phyloP scores from a whole-genome alignment of 1,140 invertebrate genomes.

The Mizuhopecten yessoensis region DNA sequence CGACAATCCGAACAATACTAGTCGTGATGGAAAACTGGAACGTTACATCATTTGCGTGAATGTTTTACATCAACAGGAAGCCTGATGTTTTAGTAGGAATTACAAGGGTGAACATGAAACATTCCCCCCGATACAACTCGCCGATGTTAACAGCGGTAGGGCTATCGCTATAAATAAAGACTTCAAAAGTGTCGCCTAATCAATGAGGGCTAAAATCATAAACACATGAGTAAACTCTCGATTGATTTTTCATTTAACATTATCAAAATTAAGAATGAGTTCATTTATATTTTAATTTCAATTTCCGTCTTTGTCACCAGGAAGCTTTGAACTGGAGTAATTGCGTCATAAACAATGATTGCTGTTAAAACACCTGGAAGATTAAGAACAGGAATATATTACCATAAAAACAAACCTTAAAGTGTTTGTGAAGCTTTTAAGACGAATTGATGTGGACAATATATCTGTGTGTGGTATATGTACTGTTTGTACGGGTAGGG shows the following conservation, averaged over 20 bases:
- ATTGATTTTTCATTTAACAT: background rate
- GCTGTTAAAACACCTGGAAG: background rate
- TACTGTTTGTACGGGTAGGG: too few species aligned
- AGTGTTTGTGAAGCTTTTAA: background rate
- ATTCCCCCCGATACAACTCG: background rate
- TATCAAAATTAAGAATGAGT: background rate
- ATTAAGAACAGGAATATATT: background rate
- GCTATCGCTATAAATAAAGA: background rate
- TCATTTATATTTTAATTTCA: background rate
- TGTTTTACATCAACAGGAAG: background rate
- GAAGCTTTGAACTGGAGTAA: slow-evolving; percentile 2
- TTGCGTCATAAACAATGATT: background rate
- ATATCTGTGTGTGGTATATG: too few species aligned
- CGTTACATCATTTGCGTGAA: background rate
- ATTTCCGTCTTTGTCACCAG: background rate
- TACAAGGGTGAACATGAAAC: background rate
- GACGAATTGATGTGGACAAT: background rate
- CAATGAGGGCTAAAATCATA: background rate
- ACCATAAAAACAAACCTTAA: background rate
- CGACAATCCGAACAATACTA: background rate
- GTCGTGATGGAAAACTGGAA: background rate
- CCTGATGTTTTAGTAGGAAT: background rate
- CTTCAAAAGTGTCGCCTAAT: slow-evolving; percentile 1
- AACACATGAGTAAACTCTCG: slow-evolving; percentile 5
- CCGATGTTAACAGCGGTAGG: background rate